Evolutionary conservation across 2,113 vertebrate genomes (phyloP).

Genomic region (Malurus melanocephalus): DNA sequence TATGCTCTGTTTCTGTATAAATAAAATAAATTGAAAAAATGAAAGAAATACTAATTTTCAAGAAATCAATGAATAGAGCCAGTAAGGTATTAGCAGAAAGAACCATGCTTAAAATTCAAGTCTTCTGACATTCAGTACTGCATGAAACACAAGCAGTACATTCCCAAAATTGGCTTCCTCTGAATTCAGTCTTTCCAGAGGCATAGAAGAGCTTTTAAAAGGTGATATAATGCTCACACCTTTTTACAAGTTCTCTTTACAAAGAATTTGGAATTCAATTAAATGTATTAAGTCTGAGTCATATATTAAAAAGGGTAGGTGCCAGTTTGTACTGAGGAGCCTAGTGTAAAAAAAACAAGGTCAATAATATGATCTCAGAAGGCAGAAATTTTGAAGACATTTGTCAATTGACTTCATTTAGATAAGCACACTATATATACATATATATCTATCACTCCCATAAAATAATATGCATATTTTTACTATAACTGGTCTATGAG

Average conservation of each 20-base stretch:
- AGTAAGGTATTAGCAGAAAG: not conserved
- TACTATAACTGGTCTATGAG: not conserved
- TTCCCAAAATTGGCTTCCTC: not conserved
- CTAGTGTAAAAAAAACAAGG: not conserved
- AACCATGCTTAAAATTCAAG: not conserved
- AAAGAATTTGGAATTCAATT: not conserved
- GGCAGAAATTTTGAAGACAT: not conserved
- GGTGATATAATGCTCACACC: not conserved
- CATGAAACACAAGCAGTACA: not conserved
- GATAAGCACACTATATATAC: not conserved
- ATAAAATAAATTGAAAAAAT: not conserved
- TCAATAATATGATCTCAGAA: not conserved
- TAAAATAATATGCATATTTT: not conserved
- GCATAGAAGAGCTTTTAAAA: not conserved
- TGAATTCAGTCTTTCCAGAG: not conserved
- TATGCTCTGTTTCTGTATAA: not conserved
- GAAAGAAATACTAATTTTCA: not conserved
- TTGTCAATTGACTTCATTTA: not conserved
- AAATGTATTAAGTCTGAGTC: not conserved
- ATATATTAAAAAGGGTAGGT: not conserved
- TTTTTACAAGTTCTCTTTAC: not conserved
- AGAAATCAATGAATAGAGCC: not conserved
- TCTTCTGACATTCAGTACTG: not conserved
- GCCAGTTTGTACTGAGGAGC: not conserved
- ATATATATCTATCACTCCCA: not conserved